Base-by-base conservation (phyloP, 2,113 vertebrate genomes). In the Chaetodon auriga region DNA sequence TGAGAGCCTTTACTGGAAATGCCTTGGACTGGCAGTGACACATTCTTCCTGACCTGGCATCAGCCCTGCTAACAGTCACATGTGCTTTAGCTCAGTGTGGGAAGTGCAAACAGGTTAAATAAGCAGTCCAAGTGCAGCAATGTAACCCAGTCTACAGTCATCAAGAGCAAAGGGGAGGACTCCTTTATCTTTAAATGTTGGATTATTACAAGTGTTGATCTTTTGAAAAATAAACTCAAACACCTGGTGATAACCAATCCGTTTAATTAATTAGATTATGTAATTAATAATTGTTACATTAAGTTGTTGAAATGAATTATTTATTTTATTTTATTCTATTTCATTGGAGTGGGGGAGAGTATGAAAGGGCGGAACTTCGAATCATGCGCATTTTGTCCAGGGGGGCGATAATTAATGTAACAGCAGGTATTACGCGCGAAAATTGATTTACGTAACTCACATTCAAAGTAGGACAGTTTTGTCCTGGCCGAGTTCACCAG, bases 41-140 rank as follows among this genome's bases (percentile, higher is more conserved):
- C 65, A 68, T 72, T 75, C 70, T 60, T 69, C 43, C 68, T 66
- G 74, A 84, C 74, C 75, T 78, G 82, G 86, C 75, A 57, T n/a
- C 18, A 36, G n/a, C 65, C 13, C 49, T 51, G 68, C 48, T 63
- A 55, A 81, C 74, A 57, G 68, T 70, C 80, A 72, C 53, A 73
- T 74, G 74, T 75, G 78, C 74, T 87, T 83, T 38, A 76, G 58
- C 57, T 72, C 80, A 4, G 57, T 18, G 74, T 84, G 62, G 69
- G 66, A 43, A 76, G 54, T 43, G 45, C 53, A 80, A 83, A 45
- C n/a, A 71, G 57, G 74, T 80, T 48, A 68, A 73, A 84, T 71
- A 69, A 48, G 43, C 23, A 41, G 15, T 69, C 38, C n/a, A 68
- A 41, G 48, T 25, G 66, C 25, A 54, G 23, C 6, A 70, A 45